These are phyloP conservation scores for Hydrotaea diabolus DNA, from an alignment of 2,888 invertebrate species.

Conservation along the genomic window DNA sequence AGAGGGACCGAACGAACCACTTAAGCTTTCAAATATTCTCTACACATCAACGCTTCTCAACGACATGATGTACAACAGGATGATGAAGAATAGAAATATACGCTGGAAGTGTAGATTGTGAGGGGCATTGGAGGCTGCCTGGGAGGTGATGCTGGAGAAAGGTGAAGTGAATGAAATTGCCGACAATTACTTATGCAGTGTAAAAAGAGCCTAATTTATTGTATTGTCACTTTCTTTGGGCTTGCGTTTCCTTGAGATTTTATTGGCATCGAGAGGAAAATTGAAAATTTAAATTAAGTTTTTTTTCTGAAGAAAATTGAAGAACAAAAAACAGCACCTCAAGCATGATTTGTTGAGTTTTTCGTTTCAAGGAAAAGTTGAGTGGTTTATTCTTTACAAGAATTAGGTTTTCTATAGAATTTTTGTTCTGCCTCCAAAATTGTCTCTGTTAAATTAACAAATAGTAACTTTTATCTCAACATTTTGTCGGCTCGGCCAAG, in stretches of 20 bases:
- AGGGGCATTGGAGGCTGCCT: not conserved
- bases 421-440: too few species aligned
- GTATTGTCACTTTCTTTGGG: constrained; percentile 22
- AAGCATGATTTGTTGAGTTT: not conserved
- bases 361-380: not conserved
- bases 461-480: not conserved
- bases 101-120: not conserved
- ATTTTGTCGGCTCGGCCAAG: not conserved
- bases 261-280: constrained; percentile 36
- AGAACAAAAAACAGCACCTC: not conserved
- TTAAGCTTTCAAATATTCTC: constrained; percentile 27
- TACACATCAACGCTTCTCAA: constrained; percentile 29
- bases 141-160: not conserved
- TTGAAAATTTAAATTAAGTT: constrained; percentile 28
- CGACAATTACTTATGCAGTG: constrained; percentile 37
- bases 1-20: not conserved
- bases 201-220: constrained; percentile 32
- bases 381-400: not conserved
- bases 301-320: not conserved
- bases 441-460: not conserved
- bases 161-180: constrained; percentile 21
- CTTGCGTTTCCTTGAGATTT: not conserved
- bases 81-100: not conserved
- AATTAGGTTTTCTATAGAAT: not conserved
- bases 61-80: constrained; percentile 25